Evolutionary conservation across 2,113 vertebrate species (phyloP), one percentile per base, ranked within the genome.

Genomic region (Istiophorus platypterus): DNA sequence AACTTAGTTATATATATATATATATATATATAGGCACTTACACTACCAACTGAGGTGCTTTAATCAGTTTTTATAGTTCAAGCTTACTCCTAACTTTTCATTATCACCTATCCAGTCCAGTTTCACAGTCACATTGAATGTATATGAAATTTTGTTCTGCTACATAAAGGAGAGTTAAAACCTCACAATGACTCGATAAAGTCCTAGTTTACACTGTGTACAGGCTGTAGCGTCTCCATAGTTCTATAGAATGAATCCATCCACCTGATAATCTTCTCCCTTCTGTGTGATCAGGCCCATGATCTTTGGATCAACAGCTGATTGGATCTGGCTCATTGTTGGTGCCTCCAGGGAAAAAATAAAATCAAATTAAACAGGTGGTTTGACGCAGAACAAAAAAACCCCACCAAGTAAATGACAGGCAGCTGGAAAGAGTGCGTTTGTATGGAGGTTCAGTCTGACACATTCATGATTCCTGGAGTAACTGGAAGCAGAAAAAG

Each of bases 401-500:
- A n/a, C n/a, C n/a, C n/a, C 13, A 15, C 0, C 0, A 12, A 39
- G 13, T 2, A 20, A 9, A 7, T 59, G 74, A 76, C 0, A 26
- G 64, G 56, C 75, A 61, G 76, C 76, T 70, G 65, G 52, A 27
- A 1, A 18, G 56, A 78, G 42, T 61, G 76, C 56, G 56, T 54
- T 63, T 78, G 66, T 62, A 62, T 41, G 57, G 76, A 54, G 10
- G 65, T 17, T 10, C 27, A 57, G 51, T 18, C 2, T 2, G 29
- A 51, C 11, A 3, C 4, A 14, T 10, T 13, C n/a, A 10, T 54
- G 51, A 10, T 12, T 24, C 22, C 9, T 54, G 51, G 2, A 24
- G 4, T 24, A 4, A 22, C 3, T 34, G 3, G 31, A 34, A 6
- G 31, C 10, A 12, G n/a, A 47, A 47, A 47, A 47, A 47, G 18